Base-by-base conservation (phyloP, 2,888 invertebrate species). In the Cryptocephalus moraei region DNA sequence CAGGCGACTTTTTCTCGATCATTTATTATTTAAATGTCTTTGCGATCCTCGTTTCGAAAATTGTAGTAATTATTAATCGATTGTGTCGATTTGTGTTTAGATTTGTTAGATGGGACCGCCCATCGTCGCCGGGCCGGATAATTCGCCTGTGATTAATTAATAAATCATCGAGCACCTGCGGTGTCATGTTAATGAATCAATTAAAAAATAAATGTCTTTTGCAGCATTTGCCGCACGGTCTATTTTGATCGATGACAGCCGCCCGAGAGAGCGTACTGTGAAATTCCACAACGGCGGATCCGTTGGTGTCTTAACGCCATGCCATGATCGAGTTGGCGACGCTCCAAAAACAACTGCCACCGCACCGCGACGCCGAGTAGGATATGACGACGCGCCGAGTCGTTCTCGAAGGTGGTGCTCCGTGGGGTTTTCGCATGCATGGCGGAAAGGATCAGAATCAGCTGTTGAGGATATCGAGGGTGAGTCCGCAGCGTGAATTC, bases 351-450 rank as follows among this genome's bases (percentile, higher is more conserved):
- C 47, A 11, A 31, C 12, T 9, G 33, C 9, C n/a, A 31, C 31
- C 8, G 11, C 39, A 32, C 12, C 38, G 33, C 12, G 36, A 11
- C 61, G 55, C 45, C 50, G 49, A 41, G 51, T 43, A 52, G 53
- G 70, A 67, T 64, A 85, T 85, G 86, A 80, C 80, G 64, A 74
- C 82, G 56, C 75, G 81, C 62, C 81, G 82, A 73, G 84, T 89
- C 69, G 78, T 81, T 66, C 75, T 90, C 67, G 77, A 81, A 65
- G 90, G 89, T 59, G 89, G 89, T 54, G 81, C 85, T 68, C 90
- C 90, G 58, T 90, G 90, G 91, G 90, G 90, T 63, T 90, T 91
- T 74, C 82, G 90, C 56, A 84, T 90, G 82, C 84, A 86, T 70
- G 90, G 90, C 55, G 90, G 90, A 54, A 79, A 75, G 62, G 89